phyloP scores from a whole-genome alignment of 2,888 invertebrate species.

The Trypoxylon attenuatum region DNA sequence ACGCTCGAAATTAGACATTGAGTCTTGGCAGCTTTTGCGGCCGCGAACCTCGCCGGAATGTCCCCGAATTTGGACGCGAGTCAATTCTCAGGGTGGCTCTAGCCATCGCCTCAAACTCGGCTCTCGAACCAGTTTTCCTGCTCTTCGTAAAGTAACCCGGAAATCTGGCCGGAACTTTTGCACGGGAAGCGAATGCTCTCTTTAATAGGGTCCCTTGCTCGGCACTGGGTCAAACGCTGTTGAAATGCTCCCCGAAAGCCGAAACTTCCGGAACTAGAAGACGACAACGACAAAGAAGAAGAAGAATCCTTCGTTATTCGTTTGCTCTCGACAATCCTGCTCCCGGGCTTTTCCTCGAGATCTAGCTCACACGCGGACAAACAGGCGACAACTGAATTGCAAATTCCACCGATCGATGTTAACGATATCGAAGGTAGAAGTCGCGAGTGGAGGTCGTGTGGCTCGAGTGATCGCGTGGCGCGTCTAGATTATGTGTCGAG shows the following conservation, averaged over 20 bases:
- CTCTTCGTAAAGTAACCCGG: not conserved
- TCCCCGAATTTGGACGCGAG: constrained; percentile 7
- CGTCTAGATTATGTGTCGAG: constrained; percentile 31
- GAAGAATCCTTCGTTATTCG: too few species aligned
- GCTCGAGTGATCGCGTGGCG: constrained; percentile 8
- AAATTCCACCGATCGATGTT: constrained; percentile 27
- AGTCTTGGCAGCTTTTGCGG: constrained; percentile 19
- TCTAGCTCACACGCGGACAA: constrained; percentile 13
- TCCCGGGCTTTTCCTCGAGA: constrained; percentile 8
- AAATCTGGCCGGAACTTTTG: constrained; percentile 4
- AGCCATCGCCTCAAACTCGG: constrained; percentile 11
- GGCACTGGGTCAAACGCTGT: too few species aligned
- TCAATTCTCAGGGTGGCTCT: constrained; percentile 12
- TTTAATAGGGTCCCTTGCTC: too few species aligned
- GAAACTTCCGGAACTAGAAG: too few species aligned
- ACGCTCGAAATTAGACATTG: constrained; percentile 45
- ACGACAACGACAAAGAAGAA: too few species aligned
- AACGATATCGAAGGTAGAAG: constrained; percentile 28
- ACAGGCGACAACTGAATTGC: constrained; percentile 23
- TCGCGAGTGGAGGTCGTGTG: constrained; percentile 9
- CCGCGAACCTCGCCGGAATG: not conserved
- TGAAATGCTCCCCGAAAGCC: too few species aligned
- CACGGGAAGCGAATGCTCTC: too few species aligned
- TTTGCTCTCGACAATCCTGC: too few species aligned
- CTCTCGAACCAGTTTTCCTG: not conserved